These are phyloP conservation scores for Nemapogon koenigi DNA, from an alignment of 2,888 invertebrate genomes.

Conservation along the genomic window DNA sequence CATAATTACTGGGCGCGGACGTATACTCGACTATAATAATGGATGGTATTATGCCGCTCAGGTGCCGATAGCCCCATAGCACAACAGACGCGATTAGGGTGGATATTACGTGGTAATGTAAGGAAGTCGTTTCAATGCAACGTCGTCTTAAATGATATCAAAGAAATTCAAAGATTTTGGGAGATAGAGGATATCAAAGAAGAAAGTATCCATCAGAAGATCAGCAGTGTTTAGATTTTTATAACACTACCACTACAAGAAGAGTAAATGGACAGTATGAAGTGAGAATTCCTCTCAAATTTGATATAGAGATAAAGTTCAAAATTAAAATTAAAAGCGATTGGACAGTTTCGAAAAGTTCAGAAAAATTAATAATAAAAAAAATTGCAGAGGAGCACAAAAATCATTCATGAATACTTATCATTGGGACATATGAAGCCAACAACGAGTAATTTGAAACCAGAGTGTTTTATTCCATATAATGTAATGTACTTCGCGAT, in stretches of 20 bases:
- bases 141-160: neutral
- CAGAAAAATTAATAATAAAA: slow-evolving; percentile 10
- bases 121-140: slow-evolving; percentile 4
- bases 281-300: slow-evolving; percentile 4
- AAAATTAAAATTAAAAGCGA: slow-evolving; percentile 3
- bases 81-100: slow-evolving; percentile 11
- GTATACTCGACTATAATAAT: no score
- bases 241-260: neutral
- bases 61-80: neutral
- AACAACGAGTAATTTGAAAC: no score
- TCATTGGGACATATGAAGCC: no score
- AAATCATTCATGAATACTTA: slow-evolving; percentile 1
- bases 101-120: neutral
- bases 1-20: no score
- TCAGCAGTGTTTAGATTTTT: neutral
- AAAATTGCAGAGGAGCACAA: slow-evolving; percentile 5
- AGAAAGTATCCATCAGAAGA: slow-evolving; percentile 3
- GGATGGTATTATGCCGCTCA: no score
- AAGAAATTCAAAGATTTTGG: slow-evolving; percentile 8
- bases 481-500: neutral
- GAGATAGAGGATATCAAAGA: slow-evolving; percentile 9
- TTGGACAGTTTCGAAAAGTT: no score
- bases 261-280: slow-evolving; percentile 1
- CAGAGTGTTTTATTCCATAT: neutral
- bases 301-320: neutral